Conservation (phyloP, 2,797 vertebrate species). For the Dryobates pubescens region DNA sequence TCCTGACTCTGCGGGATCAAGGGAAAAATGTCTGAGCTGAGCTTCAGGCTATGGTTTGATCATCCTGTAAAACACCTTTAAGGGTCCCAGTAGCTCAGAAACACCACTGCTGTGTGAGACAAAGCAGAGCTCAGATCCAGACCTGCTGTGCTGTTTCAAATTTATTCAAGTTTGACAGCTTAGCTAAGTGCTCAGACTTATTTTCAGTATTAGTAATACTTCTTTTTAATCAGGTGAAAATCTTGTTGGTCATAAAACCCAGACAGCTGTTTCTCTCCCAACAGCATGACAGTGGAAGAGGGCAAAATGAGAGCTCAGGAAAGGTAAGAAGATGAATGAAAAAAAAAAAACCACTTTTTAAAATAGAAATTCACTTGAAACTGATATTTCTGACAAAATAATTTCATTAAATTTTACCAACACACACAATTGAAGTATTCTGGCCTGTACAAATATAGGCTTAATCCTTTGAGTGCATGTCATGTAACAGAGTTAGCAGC, state of each 20-base stretch:
- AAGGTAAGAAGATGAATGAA: neutral
- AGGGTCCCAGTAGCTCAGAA: neutral
- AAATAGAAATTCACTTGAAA: neutral
- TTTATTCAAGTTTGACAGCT: neutral
- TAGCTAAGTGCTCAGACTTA: neutral
- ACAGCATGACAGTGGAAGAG: neutral
- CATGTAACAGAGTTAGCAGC: neutral
- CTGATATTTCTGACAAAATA: neutral
- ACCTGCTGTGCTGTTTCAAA: neutral
- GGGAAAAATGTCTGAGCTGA: neutral
- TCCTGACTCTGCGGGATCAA: neutral
- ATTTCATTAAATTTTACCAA: neutral
- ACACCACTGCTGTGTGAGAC: neutral
- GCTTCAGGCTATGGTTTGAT: neutral
- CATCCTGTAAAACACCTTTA: neutral
- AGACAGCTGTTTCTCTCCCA: neutral
- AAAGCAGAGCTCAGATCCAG: neutral
- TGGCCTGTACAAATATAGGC: neutral
- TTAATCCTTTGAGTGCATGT: neutral
- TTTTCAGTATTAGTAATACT: neutral
- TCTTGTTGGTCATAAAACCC: neutral
- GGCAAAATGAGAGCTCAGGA: neutral
- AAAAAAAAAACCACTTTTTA: neutral
- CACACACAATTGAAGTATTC: neutral
- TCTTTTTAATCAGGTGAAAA: neutral